Evolutionary conservation across 2,113 vertebrate genomes (phyloP).

Genomic region (Tragelaphus scriptus): DNA sequence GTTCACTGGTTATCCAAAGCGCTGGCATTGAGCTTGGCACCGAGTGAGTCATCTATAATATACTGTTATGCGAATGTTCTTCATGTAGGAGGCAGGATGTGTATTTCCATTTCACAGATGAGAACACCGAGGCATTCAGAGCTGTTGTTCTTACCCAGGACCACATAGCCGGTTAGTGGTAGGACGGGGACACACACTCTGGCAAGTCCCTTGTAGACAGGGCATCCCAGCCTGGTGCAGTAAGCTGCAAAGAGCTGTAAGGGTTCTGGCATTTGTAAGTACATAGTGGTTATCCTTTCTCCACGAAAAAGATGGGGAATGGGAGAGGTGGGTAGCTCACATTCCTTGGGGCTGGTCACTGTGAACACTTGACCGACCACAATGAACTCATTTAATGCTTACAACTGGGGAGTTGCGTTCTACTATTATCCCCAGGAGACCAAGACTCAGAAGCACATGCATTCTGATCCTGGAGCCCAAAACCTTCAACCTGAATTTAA

Average conservation of each 20-base stretch:
- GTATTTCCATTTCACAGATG: background rate
- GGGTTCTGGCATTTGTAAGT: background rate
- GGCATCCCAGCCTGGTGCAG: background rate
- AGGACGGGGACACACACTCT: background rate
- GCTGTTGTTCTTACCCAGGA: background rate
- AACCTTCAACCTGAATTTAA: background rate
- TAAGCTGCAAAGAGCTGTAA: background rate
- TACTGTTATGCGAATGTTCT: background rate
- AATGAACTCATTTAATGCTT: background rate
- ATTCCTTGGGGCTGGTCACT: background rate
- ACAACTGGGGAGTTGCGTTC: fast-evolving
- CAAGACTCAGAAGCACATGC: background rate
- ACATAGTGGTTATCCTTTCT: background rate
- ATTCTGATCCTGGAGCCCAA: background rate
- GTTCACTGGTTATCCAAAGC: background rate
- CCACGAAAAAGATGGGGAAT: background rate
- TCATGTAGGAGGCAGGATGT: background rate
- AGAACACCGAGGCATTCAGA: background rate
- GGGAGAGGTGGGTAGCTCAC: background rate
- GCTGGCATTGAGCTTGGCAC: background rate
- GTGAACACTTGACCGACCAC: background rate
- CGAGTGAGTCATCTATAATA: too few species aligned
- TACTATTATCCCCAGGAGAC: too few species aligned
- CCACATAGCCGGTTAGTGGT: background rate
- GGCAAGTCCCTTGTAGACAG: background rate